Percentiles rank a stretch among this genome's conserved stretches.
Conservation (phyloP, 2,113 vertebrate genomes). For the Nansenia antarctica region DNA sequence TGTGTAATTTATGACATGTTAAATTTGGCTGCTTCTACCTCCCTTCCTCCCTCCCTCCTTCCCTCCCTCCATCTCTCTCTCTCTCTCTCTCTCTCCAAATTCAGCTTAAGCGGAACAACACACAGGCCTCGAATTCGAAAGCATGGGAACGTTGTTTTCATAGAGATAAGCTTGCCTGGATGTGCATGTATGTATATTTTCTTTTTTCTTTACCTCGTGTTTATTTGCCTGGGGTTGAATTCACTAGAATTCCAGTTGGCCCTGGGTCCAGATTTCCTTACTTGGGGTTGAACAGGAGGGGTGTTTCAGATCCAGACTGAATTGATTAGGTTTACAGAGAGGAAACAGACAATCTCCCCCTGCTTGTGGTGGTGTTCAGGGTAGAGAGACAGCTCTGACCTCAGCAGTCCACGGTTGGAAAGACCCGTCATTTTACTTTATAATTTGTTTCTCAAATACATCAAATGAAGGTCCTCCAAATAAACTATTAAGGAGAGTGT, state of each 20-base stretch:
- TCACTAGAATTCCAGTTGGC: slow-evolving; percentile 32
- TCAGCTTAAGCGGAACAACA: slow-evolving; percentile 38
- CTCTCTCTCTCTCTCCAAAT: slow-evolving; percentile 23
- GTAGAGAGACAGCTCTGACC: slow-evolving; percentile 2
- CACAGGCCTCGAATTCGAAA: slow-evolving; percentile 27
- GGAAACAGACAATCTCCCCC: slow-evolving; percentile 14
- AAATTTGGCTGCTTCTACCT: slow-evolving; percentile 37
- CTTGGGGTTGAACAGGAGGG: slow-evolving; percentile 14
- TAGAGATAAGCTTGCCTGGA: slow-evolving; percentile 52
- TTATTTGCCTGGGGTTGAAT: slow-evolving; percentile 64
- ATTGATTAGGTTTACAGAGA: slow-evolving; percentile 9
- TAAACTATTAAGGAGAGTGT: too few relatives aligned
- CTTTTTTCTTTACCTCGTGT: slow-evolving; percentile 25
- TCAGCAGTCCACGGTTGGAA: not conserved
- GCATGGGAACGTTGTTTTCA: slow-evolving; percentile 55
- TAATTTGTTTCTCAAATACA: too few relatives aligned
- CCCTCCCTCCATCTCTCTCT: slow-evolving; percentile 18
- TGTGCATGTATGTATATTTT: slow-evolving; percentile 30
- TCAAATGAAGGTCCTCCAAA: too few relatives aligned
- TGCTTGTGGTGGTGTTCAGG: not conserved
- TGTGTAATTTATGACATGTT: slow-evolving; percentile 64
- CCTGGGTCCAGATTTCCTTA: slow-evolving; percentile 20
- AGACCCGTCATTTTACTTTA: too few relatives aligned
- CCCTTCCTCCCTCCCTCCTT: slow-evolving; percentile 20
- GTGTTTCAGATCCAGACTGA: not conserved